Conservation (phyloP, 2,113 vertebrate species). For the Pampusana beccarii region DNA sequence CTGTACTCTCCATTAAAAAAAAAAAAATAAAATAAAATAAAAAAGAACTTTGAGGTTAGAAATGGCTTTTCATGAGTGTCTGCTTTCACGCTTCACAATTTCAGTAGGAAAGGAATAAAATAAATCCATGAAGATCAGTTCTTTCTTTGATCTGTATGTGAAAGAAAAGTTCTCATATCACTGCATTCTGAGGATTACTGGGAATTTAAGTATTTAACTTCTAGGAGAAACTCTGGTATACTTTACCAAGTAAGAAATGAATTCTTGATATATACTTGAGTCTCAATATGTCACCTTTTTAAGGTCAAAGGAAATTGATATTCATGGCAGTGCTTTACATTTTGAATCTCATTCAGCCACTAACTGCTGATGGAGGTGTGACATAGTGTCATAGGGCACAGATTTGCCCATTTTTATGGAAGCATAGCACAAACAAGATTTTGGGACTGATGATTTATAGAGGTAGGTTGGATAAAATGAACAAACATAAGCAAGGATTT, state of each 20-base stretch:
- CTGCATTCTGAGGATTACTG: neutral
- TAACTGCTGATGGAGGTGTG: neutral
- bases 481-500: neutral
- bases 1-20: neutral
- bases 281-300: neutral
- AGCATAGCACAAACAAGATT: neutral
- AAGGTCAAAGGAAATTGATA: neutral
- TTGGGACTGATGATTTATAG: neutral
- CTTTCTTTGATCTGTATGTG: neutral
- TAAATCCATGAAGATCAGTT: neutral
- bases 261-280: neutral
- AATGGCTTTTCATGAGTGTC: neutral
- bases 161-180: neutral
- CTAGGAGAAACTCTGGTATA: neutral
- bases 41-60: neutral
- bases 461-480: neutral
- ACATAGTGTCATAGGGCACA: neutral
- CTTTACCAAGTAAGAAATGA: neutral
- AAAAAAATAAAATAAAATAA: fast-evolving
- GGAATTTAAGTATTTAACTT: neutral
- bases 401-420: neutral
- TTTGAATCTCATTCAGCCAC: neutral
- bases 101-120: neutral
- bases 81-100: neutral
- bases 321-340: neutral